A percentile compares a stretch with the other conserved stretches of the same genome.
Conservation (phyloP, 2,888 invertebrate species). For the Drosophila phalerata region DNA sequence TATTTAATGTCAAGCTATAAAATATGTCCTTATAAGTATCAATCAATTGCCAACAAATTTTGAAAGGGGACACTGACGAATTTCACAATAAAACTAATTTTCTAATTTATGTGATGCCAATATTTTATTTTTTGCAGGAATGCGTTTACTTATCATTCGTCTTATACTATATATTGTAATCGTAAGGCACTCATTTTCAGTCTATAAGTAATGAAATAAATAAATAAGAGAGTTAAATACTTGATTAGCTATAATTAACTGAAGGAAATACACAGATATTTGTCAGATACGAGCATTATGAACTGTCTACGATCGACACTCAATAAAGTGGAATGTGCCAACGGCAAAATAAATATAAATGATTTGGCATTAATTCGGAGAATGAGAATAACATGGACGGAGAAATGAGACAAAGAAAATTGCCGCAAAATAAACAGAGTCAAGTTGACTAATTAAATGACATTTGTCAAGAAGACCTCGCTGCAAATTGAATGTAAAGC, state of each 20-base stretch:
- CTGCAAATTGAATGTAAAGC: slow-evolving; percentile 72
- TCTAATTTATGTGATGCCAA: too few relatives aligned
- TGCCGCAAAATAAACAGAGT: slow-evolving; percentile 49
- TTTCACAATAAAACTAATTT: too few relatives aligned
- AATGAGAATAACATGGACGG: slow-evolving; percentile 4
- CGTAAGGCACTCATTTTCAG: background rate
- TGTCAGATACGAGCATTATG: slow-evolving; percentile 16
- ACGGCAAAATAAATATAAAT: slow-evolving; percentile 65
- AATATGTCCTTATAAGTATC: too few relatives aligned
- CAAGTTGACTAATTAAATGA: slow-evolving; percentile 65
- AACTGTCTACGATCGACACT: slow-evolving; percentile 31
- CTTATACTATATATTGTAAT: too few relatives aligned
- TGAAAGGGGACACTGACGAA: too few relatives aligned
- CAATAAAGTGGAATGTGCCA: slow-evolving; percentile 37
- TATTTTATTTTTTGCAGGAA: too few relatives aligned
- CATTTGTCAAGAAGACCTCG: slow-evolving; percentile 66
- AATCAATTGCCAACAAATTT: too few relatives aligned
- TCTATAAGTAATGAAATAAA: background rate
- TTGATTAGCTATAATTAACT: slow-evolving; percentile 21
- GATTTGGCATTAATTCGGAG: slow-evolving; percentile 44
- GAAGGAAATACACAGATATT: slow-evolving; percentile 9
- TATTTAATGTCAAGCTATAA: too few relatives aligned
- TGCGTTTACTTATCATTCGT: too few relatives aligned
- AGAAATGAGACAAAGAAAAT: slow-evolving; percentile 37
- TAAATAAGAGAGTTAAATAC: slow-evolving; percentile 13